Conservation (phyloP, 2,797 vertebrate genomes). For the Tauraco hartlaubi region DNA sequence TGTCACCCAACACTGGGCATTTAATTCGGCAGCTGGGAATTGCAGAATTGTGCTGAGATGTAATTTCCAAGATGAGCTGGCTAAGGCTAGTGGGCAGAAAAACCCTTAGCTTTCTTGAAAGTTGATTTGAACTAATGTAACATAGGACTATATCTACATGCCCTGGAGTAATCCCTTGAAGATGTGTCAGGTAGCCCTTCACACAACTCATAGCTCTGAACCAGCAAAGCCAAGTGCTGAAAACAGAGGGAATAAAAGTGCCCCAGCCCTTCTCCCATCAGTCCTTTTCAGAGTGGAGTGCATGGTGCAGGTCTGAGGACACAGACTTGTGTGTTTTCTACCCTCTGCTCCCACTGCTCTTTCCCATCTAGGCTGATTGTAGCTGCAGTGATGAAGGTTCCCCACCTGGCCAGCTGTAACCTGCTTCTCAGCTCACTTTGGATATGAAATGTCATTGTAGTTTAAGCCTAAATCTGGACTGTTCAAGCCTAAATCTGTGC, state of each 20-base stretch:
- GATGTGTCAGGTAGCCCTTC: background rate
- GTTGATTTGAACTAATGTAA: background rate
- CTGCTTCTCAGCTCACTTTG: background rate
- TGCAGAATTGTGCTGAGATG: background rate
- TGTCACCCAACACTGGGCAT: background rate
- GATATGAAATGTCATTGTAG: background rate
- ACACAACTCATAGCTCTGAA: background rate
- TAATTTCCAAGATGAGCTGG: background rate
- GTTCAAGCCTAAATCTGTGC: background rate
- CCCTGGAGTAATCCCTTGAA: background rate
- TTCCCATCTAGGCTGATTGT: background rate
- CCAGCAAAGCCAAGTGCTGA: background rate
- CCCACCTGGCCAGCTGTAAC: background rate
- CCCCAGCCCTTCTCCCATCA: background rate
- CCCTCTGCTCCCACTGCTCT: background rate
- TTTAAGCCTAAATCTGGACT: background rate
- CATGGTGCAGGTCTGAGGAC: rapidly evolving
- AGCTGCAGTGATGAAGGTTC: background rate
- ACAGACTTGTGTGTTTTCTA: background rate
- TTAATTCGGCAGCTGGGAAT: background rate
- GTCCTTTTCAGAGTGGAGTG: background rate
- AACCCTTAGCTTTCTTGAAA: background rate
- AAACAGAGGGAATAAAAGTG: background rate
- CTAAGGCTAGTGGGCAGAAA: background rate
- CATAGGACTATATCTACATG: background rate